Conservation (phyloP, 2,797 vertebrate species). For the Rousettus madagascariensis region DNA sequence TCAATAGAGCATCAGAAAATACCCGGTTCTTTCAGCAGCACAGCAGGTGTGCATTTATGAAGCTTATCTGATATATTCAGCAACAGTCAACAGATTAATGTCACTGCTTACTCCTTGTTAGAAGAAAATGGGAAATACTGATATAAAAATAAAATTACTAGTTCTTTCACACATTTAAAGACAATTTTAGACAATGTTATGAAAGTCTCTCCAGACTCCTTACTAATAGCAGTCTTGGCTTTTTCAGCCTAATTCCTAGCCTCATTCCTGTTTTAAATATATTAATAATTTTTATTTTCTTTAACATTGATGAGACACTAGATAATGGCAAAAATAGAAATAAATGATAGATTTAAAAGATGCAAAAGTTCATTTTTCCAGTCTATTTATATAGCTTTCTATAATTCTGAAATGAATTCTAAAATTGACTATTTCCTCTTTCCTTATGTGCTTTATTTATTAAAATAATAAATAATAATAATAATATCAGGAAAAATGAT, state of each 20-base stretch:
- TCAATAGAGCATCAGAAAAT: constrained; percentile 65
- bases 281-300: constrained; percentile 1
- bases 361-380: neutral
- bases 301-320: neutral
- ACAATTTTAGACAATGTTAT: constrained; percentile 19
- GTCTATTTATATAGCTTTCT: neutral
- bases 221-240: neutral
- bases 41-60: constrained; percentile 58
- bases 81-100: constrained; percentile 49
- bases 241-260: neutral
- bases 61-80: constrained; percentile 52
- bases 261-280: neutral
- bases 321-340: neutral
- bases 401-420: neutral
- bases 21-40: constrained; percentile 28
- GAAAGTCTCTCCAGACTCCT: neutral
- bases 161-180: constrained; percentile 46
- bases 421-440: neutral
- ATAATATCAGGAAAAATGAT: neutral
- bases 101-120: constrained; percentile 41
- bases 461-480: neutral
- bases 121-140: neutral
- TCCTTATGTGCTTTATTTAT: neutral
- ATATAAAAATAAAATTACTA: constrained; percentile 56
- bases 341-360: neutral